A percentile compares a stretch with the other conserved stretches of the same genome.
phyloP scores from a whole-genome alignment of 1,140 invertebrate genomes.

The Chlorops oryzae region DNA sequence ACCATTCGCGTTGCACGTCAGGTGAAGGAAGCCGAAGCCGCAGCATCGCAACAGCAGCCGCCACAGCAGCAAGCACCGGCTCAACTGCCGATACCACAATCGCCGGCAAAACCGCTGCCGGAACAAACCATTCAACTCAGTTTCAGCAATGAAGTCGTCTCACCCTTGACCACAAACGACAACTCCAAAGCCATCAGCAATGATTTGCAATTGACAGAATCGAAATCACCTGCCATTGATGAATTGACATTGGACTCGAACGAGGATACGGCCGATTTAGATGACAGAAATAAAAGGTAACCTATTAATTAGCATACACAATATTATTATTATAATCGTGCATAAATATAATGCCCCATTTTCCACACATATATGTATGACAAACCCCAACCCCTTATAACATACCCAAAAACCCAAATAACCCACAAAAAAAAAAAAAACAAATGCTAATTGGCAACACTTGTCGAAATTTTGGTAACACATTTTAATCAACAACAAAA shows the following conservation, averaged over 20 bases:
- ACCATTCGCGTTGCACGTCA: conserved; percentile 45
- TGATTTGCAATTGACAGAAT: conserved; percentile 45
- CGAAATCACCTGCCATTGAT: conserved; percentile 53
- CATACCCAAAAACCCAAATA: too few species aligned
- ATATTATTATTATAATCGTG: conserved; percentile 1
- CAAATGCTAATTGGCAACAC: not conserved
- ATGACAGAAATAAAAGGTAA: conserved; percentile 70
- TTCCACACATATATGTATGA: too few species aligned
- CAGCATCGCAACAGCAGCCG: conserved; percentile 23
- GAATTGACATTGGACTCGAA: conserved; percentile 57
- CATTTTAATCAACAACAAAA: conserved; percentile 12
- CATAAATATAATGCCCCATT: not conserved
- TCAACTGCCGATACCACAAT: conserved; percentile 22
- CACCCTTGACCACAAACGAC: conserved; percentile 9
- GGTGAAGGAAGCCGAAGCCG: conserved; percentile 42
- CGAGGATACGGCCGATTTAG: conserved; percentile 58
- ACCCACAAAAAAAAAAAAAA: too few species aligned
- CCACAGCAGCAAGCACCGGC: conserved; percentile 22
- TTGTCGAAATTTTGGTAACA: conserved; percentile 15
- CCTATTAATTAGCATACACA: not conserved
- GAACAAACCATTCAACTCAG: conserved; percentile 44
- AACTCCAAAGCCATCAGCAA: conserved; percentile 35
- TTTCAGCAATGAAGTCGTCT: conserved; percentile 48
- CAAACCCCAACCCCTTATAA: too few species aligned
- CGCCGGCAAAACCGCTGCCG: conserved; percentile 32